Evolutionary conservation across 1,140 invertebrate genomes (phyloP).

Genomic region (Zaprionus taronus): DNA sequence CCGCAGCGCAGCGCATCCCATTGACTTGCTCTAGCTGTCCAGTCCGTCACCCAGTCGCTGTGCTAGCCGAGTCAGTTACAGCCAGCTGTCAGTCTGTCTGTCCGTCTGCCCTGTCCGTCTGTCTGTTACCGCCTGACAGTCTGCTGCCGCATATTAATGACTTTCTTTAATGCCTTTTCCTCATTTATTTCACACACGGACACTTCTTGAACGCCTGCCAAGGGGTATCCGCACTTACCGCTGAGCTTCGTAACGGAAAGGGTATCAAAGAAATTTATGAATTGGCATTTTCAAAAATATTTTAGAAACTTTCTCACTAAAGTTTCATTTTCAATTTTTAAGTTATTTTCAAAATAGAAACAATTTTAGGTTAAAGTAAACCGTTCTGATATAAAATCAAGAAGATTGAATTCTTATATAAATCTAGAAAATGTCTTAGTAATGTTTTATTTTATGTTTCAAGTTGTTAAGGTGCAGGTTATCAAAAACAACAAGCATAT

Average conservation of each 20-base stretch:
- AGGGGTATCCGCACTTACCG: constrained; percentile 36
- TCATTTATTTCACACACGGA: constrained; percentile 80
- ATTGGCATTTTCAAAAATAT: not conserved
- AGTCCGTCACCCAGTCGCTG: constrained; percentile 39
- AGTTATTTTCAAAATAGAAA: not conserved
- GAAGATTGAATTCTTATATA: too few species aligned
- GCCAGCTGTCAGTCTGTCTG: constrained; percentile 35
- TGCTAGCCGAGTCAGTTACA: constrained; percentile 36
- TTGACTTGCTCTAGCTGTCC: constrained; percentile 62
- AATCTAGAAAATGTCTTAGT: too few species aligned
- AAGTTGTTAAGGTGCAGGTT: too few species aligned
- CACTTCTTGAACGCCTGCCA: constrained; percentile 49
- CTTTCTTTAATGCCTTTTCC: constrained; percentile 82
- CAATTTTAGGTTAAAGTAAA: too few species aligned
- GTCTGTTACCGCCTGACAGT: constrained; percentile 78
- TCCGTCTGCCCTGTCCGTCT: constrained; percentile 24
- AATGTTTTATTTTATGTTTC: too few species aligned
- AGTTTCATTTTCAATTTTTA: not conserved
- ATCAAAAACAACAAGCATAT: too few species aligned
- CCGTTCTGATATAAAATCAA: too few species aligned
- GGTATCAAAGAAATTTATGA: not conserved
- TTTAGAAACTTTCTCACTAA: not conserved
- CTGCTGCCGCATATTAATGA: constrained; percentile 81
- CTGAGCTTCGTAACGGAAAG: constrained; percentile 21
- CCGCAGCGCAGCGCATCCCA: constrained; percentile 39